Evolutionary conservation across 2,888 invertebrate genomes (phyloP), one percentile per base, ranked within the genome.

Genomic region (Atethmia centrago): DNA sequence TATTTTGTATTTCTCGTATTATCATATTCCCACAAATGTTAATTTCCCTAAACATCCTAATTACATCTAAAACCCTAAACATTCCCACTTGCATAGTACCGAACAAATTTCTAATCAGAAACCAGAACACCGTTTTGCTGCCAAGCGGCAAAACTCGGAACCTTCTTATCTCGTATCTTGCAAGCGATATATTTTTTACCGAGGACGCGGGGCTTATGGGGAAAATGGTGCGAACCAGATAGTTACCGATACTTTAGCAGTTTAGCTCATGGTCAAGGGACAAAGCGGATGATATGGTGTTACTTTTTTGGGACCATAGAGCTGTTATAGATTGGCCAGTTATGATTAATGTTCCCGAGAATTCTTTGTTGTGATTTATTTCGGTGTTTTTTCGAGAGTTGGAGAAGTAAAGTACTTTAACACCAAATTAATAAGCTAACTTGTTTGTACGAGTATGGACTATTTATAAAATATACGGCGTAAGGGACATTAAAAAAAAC

Each of bases 131-230:
- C 63, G 66, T 77, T 75, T 65, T 25, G 61, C 56, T 69, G 42
- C 71, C 80, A 75, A 80, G 28, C 21, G 51, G 36, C 36, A 62
- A 59, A 19, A 67, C 69, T 67, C 53, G 62, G 67, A 47, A 40
- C 51, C 25, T 56, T 55, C 53, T 61, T 84, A 79, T 82, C 85
- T 75, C 72, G 62, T 84, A 87, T 85, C 87, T 80, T 40, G 47
- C 49, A 19, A 74, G 84, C 85, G 74, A 90, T 89, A 90, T 89
- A 90, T 89, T 89, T 90, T 89, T 90, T 89, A 80, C 71, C 77
- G 66, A 77, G 74, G 76, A 62, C 80, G 62, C 68, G 79, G 71
- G 68, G 86, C 84, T 88, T 88, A 82, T 56, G 70, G 71, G 85
- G 84, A 86, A 89, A 87, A 87, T 85, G 82, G 77, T 84, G 79